These are phyloP conservation scores for Ectropis grisescens DNA, from an alignment of 1,140 invertebrate genomes.

Conservation along the genomic window DNA sequence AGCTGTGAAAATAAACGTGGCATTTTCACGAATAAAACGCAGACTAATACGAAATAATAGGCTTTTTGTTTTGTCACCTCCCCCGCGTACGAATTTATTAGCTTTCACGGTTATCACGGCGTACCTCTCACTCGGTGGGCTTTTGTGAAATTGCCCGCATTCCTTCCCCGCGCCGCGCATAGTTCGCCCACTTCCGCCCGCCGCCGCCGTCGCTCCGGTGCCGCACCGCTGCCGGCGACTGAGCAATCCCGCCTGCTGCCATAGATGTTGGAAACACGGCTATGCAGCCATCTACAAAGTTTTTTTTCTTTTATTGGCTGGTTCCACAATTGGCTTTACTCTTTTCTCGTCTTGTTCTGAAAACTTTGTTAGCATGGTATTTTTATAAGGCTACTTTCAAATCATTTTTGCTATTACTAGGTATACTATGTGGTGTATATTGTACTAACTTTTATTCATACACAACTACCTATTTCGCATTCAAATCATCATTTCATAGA, in stretches of 20 bases:
- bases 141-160: slow-evolving; percentile 53
- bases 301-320: slow-evolving; percentile 14
- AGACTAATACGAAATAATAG: slow-evolving; percentile 11
- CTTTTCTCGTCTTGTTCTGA: slow-evolving; percentile 8
- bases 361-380: too few species aligned
- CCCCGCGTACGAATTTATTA: slow-evolving; percentile 44
- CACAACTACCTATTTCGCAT: too few species aligned
- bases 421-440: too few species aligned
- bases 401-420: too few species aligned
- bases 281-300: slow-evolving; percentile 19
- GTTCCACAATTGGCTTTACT: slow-evolving; percentile 10
- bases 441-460: too few species aligned
- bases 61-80: slow-evolving; percentile 34
- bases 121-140: slow-evolving; percentile 42
- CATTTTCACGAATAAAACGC: too few species aligned
- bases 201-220: too few species aligned
- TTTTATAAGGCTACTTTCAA: too few species aligned
- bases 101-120: slow-evolving; percentile 41
- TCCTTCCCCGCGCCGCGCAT: slow-evolving; percentile 32
- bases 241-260: slow-evolving; percentile 20
- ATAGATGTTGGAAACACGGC: slow-evolving; percentile 30
- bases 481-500: too few species aligned
- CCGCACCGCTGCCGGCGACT: slow-evolving; percentile 6
- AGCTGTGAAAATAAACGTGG: too few species aligned
- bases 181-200: slow-evolving; percentile 29